phyloP scores from a whole-genome alignment of 30 jellyfish, hydroid and myxozoan genomes.

The Hydractinia symbiolongicarpus region DNA sequence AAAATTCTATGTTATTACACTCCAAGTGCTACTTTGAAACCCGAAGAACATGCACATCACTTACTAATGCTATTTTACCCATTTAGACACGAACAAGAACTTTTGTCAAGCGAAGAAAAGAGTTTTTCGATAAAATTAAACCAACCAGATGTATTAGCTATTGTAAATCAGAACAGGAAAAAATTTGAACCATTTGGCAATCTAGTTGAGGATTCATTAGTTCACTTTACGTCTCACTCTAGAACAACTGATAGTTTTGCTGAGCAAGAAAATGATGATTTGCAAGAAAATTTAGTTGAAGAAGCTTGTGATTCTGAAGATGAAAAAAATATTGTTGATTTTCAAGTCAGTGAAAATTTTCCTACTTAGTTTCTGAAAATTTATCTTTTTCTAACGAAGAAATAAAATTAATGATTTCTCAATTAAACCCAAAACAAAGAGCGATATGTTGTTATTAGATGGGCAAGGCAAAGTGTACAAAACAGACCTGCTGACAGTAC shows the following conservation, averaged over 20 bases:
- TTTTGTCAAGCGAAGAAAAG: background rate
- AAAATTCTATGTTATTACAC: background rate
- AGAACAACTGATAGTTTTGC: slow-evolving; percentile 12
- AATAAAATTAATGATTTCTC: background rate
- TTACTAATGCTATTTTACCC: background rate
- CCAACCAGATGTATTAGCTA: background rate
- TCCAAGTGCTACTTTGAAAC: background rate
- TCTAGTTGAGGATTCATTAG: background rate
- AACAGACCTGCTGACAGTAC: background rate
- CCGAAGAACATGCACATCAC: slow-evolving; percentile 17
- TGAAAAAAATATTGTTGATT: background rate
- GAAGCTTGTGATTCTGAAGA: background rate
- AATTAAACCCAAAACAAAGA: background rate
- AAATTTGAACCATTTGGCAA: slow-evolving; percentile 20
- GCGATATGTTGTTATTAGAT: background rate
- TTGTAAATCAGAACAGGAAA: slow-evolving; percentile 10
- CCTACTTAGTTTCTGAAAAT: background rate
- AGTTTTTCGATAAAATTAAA: background rate
- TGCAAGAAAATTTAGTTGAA: background rate
- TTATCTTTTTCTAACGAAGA: background rate
- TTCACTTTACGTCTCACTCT: background rate
- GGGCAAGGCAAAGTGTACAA: slow-evolving; percentile 1
- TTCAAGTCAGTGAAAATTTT: background rate
- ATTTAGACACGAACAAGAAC: background rate
- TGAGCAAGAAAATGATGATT: slow-evolving; percentile 11